phyloP scores from a whole-genome alignment of 1,140 invertebrate genomes.

The Bombus balteatus region DNA sequence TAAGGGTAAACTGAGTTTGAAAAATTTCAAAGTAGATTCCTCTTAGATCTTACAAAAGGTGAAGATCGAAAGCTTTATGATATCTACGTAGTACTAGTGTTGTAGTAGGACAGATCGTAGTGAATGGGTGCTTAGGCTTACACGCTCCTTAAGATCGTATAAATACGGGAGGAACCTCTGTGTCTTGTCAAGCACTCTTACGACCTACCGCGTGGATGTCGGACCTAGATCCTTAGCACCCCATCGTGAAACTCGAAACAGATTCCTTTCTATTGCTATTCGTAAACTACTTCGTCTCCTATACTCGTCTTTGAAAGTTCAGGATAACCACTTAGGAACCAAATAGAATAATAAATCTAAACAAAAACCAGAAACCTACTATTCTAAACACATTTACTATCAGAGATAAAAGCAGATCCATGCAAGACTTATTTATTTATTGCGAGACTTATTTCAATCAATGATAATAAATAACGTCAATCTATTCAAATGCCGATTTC shows the following conservation, averaged over 20 bases:
- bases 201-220: conserved; percentile 24
- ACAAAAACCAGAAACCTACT: background rate
- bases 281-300: background rate
- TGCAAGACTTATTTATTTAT: too few relatives aligned
- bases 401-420: too few relatives aligned
- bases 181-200: conserved; percentile 6
- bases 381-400: background rate
- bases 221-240: conserved; percentile 6
- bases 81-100: background rate
- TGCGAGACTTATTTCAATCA: too few relatives aligned
- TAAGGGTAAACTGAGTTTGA: background rate
- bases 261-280: background rate
- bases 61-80: background rate
- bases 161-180: conserved; percentile 12
- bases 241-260: conserved; percentile 26
- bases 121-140: background rate
- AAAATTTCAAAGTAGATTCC: background rate
- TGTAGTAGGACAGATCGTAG: background rate
- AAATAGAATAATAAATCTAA: background rate
- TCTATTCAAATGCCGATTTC: background rate
- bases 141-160: background rate
- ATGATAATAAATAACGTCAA: background rate
- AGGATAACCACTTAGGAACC: background rate
- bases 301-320: background rate
- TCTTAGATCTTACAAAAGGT: background rate